phyloP scores from a whole-genome alignment of 2,888 invertebrate genomes.

The Dryadula phaetusa region DNA sequence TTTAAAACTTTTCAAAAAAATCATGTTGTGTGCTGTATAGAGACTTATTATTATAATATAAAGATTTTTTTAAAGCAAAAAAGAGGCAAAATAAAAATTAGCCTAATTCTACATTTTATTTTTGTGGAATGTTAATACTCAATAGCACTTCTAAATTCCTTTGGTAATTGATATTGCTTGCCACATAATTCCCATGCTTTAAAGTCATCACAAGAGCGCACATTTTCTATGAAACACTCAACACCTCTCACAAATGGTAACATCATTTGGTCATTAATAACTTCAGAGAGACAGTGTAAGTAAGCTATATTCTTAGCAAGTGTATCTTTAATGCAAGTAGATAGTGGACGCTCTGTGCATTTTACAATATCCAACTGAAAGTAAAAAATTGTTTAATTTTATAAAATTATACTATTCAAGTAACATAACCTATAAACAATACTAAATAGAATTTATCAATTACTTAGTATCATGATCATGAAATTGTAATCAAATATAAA shows the following conservation, averaged over 20 bases:
- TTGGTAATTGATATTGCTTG: conserved; percentile 72
- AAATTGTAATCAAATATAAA: too few species aligned
- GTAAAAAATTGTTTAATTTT: neutral
- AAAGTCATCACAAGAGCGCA: conserved; percentile 75
- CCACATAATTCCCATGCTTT: conserved; percentile 79
- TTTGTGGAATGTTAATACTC: conserved; percentile 74
- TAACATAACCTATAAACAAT: too few species aligned
- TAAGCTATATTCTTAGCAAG: conserved; percentile 76
- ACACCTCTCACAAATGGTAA: conserved; percentile 76
- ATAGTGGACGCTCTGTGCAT: conserved; percentile 74
- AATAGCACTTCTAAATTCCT: conserved; percentile 77
- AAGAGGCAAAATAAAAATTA: conserved; percentile 44
- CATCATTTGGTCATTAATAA: conserved; percentile 74
- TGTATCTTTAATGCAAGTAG: conserved; percentile 68
- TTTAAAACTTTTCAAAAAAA: neutral
- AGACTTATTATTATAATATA: neutral
- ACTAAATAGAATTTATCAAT: too few species aligned
- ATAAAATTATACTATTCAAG: too few species aligned
- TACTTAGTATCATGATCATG: too few species aligned
- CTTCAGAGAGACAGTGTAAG: conserved; percentile 74
- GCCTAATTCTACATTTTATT: conserved; percentile 57
- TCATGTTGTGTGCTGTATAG: neutral
- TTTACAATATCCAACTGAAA: conserved; percentile 74
- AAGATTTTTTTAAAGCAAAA: neutral
- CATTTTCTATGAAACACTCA: conserved; percentile 72